Evolutionary conservation across 2,888 invertebrate species (phyloP), one percentile per base, ranked within the genome.

Genomic region (Erannis defoliaria): DNA sequence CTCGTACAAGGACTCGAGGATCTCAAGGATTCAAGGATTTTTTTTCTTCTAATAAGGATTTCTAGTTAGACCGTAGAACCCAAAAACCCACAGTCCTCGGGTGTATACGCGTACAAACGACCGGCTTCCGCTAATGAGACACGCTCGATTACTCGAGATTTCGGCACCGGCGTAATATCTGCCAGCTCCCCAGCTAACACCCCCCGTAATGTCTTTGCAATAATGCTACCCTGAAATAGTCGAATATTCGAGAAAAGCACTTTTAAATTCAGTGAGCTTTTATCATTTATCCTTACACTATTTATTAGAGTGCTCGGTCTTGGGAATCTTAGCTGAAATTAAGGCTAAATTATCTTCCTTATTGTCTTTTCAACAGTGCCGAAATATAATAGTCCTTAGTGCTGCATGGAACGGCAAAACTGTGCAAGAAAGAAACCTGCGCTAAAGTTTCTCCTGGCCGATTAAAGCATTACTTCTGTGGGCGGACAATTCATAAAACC

Each of bases 91-190:
- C 55, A 71, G 77, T 68, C 79, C 77, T 66, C 77, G 76, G 78
- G 64, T 75, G 71, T 79, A 80, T 79, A 79, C 78, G 77, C 73
- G 76, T 80, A 65, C 74, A 74, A 77, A 79, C 73, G 72, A 75
- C 72, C 74, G 68, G 72, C 75, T 83, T 79, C 75, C 73, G 70
- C 74, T 83, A 84, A 84, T 82, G 82, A 84, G 78, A 66, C 73
- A 68, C 67, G 71, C 78, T 75, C 78, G 77, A 78, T 82, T 81
- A 80, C 76, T 68, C 72, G 59, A 77, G 74, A 78, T 79, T 77
- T 80, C 60, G 75, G 62, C 61, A 62, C 57, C 59, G 58, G 19
- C 50, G 37, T 50, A 2, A 50, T 55, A 42, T 45, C 53, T 40
- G 21, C 26, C 23, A 18, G 18, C 18, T 14, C 8, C 10, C 23